Evolutionary conservation across 2,797 vertebrate genomes (phyloP), one percentile per base, ranked within the genome.

Genomic region (Apodemus agrarius): DNA sequence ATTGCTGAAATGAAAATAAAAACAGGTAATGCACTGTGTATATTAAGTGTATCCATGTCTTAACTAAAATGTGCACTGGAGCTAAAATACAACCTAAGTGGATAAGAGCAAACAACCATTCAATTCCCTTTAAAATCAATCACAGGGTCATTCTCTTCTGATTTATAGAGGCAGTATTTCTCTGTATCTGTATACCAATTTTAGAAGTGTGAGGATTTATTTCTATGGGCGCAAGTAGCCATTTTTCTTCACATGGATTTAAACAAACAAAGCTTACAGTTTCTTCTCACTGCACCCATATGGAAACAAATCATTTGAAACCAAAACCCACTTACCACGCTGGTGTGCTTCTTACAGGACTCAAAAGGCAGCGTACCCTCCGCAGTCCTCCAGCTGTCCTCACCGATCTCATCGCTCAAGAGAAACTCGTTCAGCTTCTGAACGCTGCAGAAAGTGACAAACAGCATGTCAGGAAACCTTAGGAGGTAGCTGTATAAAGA

Each of bases 391-490:
- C 99, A 99, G 98, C 99, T 99, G 98, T 99, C 99, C 26, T 99
- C 99, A 90, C 99, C 99, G 78, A 99, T 99, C 98, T 99, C 99
- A 92, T 99, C 99, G 83, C 99, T 99, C 98, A 99, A 98, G 65
- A 99, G 99, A 98, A 99, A 99, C 98, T 99, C 99, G 2, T 99
- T 99, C 89, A 99, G 98, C 98, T 99, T 99, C 98, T 99, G 99
- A 61, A 99, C 99, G 83, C 99, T 99, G 98, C 12, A 92, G 90
- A 97, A 94, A 69, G 95, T 85, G 95, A 57, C 49, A 97, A 43
- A 96, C 52, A 61, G 31, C 34, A 9, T 54, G 67, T 13, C 26
- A 57, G 22, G 24, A n/a, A 94, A 87, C 13, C 31, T 34, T 83
- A 37, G 65, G 52, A 86, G 26, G 37, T 26, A 3, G 72, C 34